These are phyloP conservation scores for Octonoba sinensis DNA, from an alignment of 2,888 invertebrate species.

Conservation along the genomic window DNA sequence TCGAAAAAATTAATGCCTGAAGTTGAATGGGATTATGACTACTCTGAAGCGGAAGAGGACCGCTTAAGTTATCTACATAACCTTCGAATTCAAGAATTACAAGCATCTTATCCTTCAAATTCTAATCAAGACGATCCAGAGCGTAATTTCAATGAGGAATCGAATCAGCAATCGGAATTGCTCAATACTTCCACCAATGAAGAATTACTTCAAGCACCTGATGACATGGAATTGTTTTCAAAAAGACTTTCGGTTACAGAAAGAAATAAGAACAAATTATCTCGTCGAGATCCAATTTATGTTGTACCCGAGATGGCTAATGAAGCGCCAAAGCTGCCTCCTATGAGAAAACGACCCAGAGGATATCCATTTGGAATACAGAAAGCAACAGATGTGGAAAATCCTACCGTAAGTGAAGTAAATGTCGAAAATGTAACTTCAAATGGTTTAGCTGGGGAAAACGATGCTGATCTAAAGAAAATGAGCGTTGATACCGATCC, in stretches of 20 bases:
- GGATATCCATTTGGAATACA: not conserved
- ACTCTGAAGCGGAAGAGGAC: no score
- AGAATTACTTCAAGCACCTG: not conserved
- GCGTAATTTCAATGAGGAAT: no score
- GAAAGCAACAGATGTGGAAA: not conserved
- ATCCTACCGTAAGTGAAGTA: not conserved
- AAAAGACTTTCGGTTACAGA: not conserved
- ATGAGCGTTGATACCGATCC: not conserved
- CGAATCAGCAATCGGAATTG: not conserved
- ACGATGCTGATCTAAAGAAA: not conserved
- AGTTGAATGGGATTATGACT: not conserved
- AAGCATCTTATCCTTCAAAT: not conserved
- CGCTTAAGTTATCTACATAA: no score
- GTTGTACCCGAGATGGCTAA: not conserved
- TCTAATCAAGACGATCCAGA: no score
- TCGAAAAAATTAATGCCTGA: not conserved
- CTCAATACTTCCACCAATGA: not conserved
- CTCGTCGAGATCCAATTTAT: not conserved
- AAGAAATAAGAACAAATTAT: not conserved
- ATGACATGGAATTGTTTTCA: not conserved
- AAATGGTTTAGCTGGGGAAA: not conserved
- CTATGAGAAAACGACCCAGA: no score
- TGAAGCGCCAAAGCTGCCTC: not conserved
- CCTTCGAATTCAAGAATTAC: not conserved
- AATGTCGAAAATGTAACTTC: not conserved